Conservation (phyloP, 2,888 invertebrate species). For the Microplitis deprimator region DNA sequence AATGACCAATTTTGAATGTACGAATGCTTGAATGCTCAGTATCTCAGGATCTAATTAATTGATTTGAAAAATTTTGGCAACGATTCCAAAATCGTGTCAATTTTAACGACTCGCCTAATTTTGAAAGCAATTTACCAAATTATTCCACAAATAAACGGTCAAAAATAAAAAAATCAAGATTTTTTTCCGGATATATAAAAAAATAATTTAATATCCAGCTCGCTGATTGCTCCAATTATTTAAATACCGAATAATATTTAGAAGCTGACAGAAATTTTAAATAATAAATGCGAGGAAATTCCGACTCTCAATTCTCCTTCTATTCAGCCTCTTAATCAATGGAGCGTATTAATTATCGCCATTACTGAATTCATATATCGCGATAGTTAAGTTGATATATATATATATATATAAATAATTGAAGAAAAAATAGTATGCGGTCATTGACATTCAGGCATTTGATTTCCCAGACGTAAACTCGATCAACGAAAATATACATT, state of each 20-base stretch:
- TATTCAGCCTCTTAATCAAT: neutral
- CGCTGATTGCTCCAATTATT: too few relatives aligned
- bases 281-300: neutral
- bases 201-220: too few relatives aligned
- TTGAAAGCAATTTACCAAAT: too few relatives aligned
- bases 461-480: slow-evolving; percentile 28
- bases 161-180: too few relatives aligned
- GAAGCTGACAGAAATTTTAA: neutral
- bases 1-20: too few relatives aligned
- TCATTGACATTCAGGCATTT: slow-evolving; percentile 5
- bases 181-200: too few relatives aligned
- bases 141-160: too few relatives aligned
- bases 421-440: neutral
- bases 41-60: too few relatives aligned
- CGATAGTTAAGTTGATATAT: neutral
- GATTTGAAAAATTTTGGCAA: too few relatives aligned
- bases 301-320: neutral
- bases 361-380: neutral
- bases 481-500: slow-evolving; percentile 25
- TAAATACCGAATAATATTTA: neutral
- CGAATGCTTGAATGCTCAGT: too few relatives aligned
- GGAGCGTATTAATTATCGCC: neutral
- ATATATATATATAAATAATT: neutral
- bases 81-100: too few relatives aligned
- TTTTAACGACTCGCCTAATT: too few relatives aligned